A percentile compares a stretch with the other conserved stretches of the same genome.
These are phyloP conservation scores for Chloropsis hardwickii DNA, from an alignment of 2,113 vertebrate species.

Conservation along the genomic window DNA sequence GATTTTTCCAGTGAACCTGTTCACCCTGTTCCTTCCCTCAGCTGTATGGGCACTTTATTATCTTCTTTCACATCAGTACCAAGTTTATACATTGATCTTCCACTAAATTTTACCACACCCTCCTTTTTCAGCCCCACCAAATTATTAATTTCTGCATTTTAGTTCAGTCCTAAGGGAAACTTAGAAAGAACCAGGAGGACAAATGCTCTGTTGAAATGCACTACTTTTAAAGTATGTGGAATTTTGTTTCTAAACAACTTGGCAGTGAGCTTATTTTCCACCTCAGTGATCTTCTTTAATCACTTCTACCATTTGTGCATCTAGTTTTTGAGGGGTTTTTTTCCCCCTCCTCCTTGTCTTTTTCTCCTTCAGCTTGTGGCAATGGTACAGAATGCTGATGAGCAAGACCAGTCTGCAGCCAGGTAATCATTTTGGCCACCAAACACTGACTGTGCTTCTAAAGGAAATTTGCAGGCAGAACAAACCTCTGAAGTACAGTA, in stretches of 20 bases:
- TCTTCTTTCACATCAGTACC: background rate
- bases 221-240: background rate
- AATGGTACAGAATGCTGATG: conserved; percentile 35
- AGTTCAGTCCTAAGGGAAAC: background rate
- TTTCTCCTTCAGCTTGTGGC: background rate
- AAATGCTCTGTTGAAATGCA: background rate
- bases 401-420: background rate
- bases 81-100: background rate
- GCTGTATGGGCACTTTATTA: background rate
- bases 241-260: conserved; percentile 25
- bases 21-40: background rate
- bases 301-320: background rate
- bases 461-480: conserved; percentile 19
- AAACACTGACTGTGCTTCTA: background rate
- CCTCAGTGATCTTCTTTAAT: conserved; percentile 42
- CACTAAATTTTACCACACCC: background rate
- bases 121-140: background rate
- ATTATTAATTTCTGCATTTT: background rate
- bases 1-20: background rate
- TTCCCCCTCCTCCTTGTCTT: background rate
- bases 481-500: background rate
- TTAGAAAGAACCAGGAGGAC: background rate
- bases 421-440: conserved; percentile 20
- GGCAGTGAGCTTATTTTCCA: conserved; percentile 51
- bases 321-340: background rate